These are phyloP conservation scores for Zaprionus kolodkinae DNA, from an alignment of 1,140 invertebrate genomes.

Conservation along the genomic window DNA sequence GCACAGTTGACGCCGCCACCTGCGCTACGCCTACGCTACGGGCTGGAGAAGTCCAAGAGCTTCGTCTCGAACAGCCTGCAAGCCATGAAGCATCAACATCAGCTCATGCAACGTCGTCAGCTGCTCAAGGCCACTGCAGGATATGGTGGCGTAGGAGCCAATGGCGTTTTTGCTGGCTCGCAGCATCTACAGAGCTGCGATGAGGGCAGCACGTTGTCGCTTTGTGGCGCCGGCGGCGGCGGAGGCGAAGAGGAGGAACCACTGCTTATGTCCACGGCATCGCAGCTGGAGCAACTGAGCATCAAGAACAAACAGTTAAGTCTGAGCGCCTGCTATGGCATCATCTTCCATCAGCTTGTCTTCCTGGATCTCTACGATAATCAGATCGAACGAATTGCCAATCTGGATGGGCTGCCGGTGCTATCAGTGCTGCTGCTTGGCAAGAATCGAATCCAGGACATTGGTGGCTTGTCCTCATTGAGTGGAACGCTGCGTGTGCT, in stretches of 20 bases:
- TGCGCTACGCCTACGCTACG: conserved; percentile 59
- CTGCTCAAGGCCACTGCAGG: conserved; percentile 54
- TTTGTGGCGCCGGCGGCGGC: conserved; percentile 49
- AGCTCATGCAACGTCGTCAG: conserved; percentile 58
- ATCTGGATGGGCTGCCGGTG: conserved; percentile 89
- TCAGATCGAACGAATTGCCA: conserved; percentile 93
- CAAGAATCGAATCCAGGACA: conserved; percentile 90
- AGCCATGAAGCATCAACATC: conserved; percentile 74
- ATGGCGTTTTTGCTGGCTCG: conserved; percentile 9
- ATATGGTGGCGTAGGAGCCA: not conserved
- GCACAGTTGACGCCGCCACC: conserved; percentile 63
- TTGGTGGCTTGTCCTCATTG: conserved; percentile 70
- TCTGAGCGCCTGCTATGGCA: conserved; percentile 71
- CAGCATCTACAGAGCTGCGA: conserved; percentile 67
- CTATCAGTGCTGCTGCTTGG: conserved; percentile 94
- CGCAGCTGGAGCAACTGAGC: conserved; percentile 61
- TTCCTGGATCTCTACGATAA: conserved; percentile 98
- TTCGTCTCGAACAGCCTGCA: conserved; percentile 75
- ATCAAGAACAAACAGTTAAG: conserved; percentile 80
- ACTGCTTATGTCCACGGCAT: conserved; percentile 9
- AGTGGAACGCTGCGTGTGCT: conserved; percentile 86
- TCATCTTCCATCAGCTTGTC: conserved; percentile 90
- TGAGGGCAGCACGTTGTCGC: conserved; percentile 47
- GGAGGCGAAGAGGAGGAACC: conserved; percentile 64
- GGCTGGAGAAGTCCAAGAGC: conserved; percentile 79